Evolutionary conservation across 2,797 vertebrate species (phyloP).

Genomic region (Paedocypris micromegethes): DNA sequence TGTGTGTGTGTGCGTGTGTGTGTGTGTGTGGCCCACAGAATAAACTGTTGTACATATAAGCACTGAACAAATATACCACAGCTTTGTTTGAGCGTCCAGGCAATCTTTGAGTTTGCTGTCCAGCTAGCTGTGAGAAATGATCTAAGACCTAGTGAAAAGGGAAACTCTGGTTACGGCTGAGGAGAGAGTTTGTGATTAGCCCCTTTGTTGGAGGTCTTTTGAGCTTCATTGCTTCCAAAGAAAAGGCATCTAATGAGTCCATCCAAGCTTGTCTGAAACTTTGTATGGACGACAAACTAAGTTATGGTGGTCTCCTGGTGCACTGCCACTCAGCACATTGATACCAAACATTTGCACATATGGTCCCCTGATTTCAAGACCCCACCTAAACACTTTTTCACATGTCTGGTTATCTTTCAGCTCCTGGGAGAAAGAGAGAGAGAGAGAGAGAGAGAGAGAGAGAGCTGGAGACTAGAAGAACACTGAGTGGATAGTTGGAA

Average conservation of each 20-base stretch:
- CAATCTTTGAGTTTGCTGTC: slow-evolving; percentile 33
- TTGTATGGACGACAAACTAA: slow-evolving; percentile 83
- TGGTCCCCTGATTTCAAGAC: slow-evolving; percentile 60
- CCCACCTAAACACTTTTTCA: slow-evolving; percentile 66
- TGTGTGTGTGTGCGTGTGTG: neutral
- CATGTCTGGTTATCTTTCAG: slow-evolving; percentile 54
- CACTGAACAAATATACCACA: slow-evolving; percentile 39
- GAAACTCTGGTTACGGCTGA: slow-evolving; percentile 28
- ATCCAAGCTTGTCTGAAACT: slow-evolving; percentile 83
- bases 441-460: no score
- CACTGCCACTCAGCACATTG: slow-evolving; percentile 63
- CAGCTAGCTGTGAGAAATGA: slow-evolving; percentile 42
- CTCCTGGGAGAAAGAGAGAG: neutral
- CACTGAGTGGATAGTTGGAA: no score
- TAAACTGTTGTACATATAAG: slow-evolving; percentile 38
- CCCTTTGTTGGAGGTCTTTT: slow-evolving; percentile 82
- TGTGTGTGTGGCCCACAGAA: slow-evolving; percentile 9
- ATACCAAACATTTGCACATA: slow-evolving; percentile 73
- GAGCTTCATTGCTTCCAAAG: slow-evolving; percentile 82
- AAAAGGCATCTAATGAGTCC: slow-evolving; percentile 84
- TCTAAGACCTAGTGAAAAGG: slow-evolving; percentile 47
- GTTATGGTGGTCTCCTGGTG: slow-evolving; percentile 76
- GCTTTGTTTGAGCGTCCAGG: slow-evolving; percentile 24
- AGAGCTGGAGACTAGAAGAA: no score
- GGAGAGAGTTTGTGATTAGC: slow-evolving; percentile 79